Percentiles rank a stretch among this genome's conserved stretches.
These are phyloP conservation scores for Rhinolophus ferrumequinum DNA, from an alignment of 2,113 vertebrate genomes.

Conservation along the genomic window DNA sequence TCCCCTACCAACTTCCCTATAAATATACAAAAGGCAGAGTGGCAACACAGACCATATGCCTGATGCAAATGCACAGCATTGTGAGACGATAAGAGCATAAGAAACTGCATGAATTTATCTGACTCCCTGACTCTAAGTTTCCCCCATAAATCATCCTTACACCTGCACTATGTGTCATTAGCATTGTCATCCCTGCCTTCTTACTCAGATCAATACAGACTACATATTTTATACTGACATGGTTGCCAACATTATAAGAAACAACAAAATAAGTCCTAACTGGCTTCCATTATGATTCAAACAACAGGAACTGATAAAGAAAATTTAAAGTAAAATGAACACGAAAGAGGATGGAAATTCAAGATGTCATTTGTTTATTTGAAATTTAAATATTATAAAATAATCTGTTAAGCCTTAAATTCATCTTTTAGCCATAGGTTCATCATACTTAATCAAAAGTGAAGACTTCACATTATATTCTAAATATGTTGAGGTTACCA, in stretches of 20 bases:
- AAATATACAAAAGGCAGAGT: background rate
- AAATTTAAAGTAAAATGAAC: background rate
- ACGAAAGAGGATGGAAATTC: background rate
- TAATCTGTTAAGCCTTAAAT: slow-evolving; percentile 19
- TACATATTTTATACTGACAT: background rate
- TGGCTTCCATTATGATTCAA: background rate
- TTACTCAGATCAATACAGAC: background rate
- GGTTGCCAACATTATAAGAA: background rate
- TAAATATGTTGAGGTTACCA: background rate
- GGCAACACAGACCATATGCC: no score
- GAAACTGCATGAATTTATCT: background rate
- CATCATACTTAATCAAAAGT: slow-evolving; percentile 8
- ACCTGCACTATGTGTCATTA: accelerated
- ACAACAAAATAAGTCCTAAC: background rate
- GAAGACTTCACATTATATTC: background rate
- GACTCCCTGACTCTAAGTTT: background rate
- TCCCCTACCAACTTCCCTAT: background rate
- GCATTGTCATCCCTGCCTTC: background rate
- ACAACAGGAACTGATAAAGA: background rate
- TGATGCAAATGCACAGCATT: background rate
- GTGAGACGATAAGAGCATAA: background rate
- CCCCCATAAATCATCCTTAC: background rate
- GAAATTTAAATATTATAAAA: background rate
- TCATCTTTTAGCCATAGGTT: background rate
- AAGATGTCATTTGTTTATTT: background rate